Conservation (phyloP, 2,797 vertebrate genomes). For the Pelobates cultripes region DNA sequence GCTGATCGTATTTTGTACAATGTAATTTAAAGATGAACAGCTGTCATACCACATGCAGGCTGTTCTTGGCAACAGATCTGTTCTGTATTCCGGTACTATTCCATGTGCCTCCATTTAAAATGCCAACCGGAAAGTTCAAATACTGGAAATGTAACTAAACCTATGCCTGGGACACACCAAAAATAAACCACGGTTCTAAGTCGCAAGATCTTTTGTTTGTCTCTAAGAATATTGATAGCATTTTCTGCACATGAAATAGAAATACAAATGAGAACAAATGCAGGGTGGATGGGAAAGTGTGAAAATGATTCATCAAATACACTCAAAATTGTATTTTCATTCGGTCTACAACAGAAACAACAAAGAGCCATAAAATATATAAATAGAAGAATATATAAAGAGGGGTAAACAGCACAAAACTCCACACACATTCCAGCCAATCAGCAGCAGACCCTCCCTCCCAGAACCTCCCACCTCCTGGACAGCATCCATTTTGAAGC, state of each 20-base stretch:
- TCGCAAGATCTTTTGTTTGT: neutral
- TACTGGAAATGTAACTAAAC: constrained; percentile 6
- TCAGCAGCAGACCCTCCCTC: too few species aligned
- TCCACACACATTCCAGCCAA: too few species aligned
- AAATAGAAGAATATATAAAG: too few species aligned
- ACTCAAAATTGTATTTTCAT: neutral
- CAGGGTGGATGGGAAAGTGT: neutral
- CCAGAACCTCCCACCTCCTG: too few species aligned
- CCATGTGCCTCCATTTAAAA: neutral
- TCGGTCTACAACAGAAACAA: too few species aligned
- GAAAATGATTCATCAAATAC: neutral
- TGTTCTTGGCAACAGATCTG: neutral
- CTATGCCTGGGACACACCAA: neutral
- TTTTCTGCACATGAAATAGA: neutral
- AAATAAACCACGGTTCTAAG: neutral
- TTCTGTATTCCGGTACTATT: neutral
- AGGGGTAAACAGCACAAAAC: too few species aligned
- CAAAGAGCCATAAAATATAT: too few species aligned
- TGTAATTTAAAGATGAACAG: constrained; percentile 1
- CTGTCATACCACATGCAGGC: constrained; percentile 16
- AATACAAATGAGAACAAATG: neutral
- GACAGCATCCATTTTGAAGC: too few species aligned
- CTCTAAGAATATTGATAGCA: neutral
- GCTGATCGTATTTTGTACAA: constrained; percentile 1
- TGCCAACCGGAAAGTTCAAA: constrained; percentile 1